Base-by-base conservation (phyloP, 1,140 invertebrate genomes). In the Dendrolimus punctatus region DNA sequence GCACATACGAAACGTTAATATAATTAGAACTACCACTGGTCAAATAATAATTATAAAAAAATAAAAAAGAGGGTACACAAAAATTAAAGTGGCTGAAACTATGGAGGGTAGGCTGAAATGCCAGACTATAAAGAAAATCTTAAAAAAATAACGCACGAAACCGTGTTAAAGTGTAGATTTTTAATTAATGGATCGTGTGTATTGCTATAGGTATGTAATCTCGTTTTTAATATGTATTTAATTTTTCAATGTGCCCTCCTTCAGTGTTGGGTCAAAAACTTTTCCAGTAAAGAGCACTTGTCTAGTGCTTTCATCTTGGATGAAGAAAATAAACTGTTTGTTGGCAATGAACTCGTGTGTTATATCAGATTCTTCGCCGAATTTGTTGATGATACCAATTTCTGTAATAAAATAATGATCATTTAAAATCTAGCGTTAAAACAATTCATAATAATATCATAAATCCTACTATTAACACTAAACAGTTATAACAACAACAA, bases 271-370 rank as follows among this genome's bases (percentile, higher is more conserved):
- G 76, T 93, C 89, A 6, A 88, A 86, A 0, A 95, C 88, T 73
- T 91, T 91, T 6, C 94, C 94, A 39, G 92, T 89, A 72, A 94
- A 95, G 2, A 95, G 69, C 45, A 94, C 89, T 6, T 93, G 92
- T 1, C 90, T 90, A 0, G 89, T 92, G 1, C 71, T 82, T 63
- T 94, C 91, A 58, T 95, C 93, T 71, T 94, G 91, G 52, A 96
- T 93, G 74, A 93, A 94, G 81, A 95, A 95, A 41, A 95, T 60
- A 76, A 96, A 96, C 0, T 94, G 93, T 61, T 90, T 92, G 72
- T 91, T 90, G 0, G 91, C 93, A 0, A 87, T 63, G 39, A 85
- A 58, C 9, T 72, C 71, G 1, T 64, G 66, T 5, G 50, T 57
- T 4, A 58, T 51, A 5, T 77, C 71, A 7, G 78, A 78, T 37